Base-by-base conservation (phyloP, 2,113 vertebrate genomes). In the Calidris pugnax region DNA sequence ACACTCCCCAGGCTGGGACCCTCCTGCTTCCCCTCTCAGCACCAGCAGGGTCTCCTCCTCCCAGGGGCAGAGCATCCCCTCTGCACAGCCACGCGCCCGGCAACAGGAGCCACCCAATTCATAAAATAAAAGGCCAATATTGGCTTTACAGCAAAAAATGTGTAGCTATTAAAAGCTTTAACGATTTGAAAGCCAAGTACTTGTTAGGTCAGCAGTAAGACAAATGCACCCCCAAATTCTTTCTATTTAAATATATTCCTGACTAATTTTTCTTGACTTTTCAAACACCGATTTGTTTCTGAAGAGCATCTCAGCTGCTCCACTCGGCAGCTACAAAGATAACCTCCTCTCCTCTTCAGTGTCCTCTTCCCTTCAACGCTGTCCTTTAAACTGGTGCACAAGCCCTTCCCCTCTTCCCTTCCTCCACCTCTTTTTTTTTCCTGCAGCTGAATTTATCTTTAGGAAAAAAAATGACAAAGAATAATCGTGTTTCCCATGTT, bases 381-480 rank as follows among this genome's bases (percentile, higher is more conserved):
- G 68, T 66, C 82, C 90, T 90, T 75, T 47, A 47, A 43, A 82
- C 78, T 57, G 23, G 33, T 32, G 15, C 67, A 59, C 83, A 71
- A 94, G 60, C 56, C 66, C 88, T 86, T 35, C 57, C 57, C 90
- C 78, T 69, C 67, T 63, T 50, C 78, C 96, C 90, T 86, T 47
- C 47, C 83, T 75, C 76, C 80, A 43, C 48, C 83, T 84, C 83
- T 56, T 50, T 74, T 71, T 71, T 63, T 90, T 50, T 63, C 88
- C 83, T 56, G 74, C 69, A 89, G 73, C 73, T 75, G 93, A 90
- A 94, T 94, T 94, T 95, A 76, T 95, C 92, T 92, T 93, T 53
- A 67, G 92, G 95, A 60, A 87, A 72, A 88, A 83, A 60, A 93
- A 60, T 3, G 24, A 90, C 88, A 92, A 86, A 85, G 90, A 82